Percentiles rank a stretch among this genome's conserved stretches.
Conservation (phyloP, 2,113 vertebrate species). For the Camelus bactrianus region DNA sequence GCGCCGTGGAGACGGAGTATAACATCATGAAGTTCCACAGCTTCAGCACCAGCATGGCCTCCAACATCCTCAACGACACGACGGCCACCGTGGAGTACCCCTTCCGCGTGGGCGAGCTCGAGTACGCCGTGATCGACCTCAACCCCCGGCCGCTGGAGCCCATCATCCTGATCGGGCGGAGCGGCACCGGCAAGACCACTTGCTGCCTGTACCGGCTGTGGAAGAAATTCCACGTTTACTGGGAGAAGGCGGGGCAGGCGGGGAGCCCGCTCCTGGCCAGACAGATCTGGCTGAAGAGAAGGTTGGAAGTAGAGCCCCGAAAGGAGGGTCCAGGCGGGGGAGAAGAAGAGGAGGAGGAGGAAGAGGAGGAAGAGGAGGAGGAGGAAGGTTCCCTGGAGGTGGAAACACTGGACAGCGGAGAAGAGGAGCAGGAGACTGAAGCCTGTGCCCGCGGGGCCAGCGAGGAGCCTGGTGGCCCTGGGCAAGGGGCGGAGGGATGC, state of each 20-base stretch:
- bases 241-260: slow-evolving; percentile 86
- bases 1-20: slow-evolving; percentile 88
- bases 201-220: slow-evolving; percentile 91
- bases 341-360: slow-evolving; percentile 57
- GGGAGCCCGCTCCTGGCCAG: slow-evolving; percentile 85
- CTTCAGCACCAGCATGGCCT: slow-evolving; percentile 91
- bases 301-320: slow-evolving; percentile 48
- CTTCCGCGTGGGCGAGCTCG: slow-evolving; percentile 90
- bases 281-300: slow-evolving; percentile 83
- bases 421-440: slow-evolving; percentile 56
- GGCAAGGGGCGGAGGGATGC: rapidly evolving
- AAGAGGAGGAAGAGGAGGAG: slow-evolving; percentile 56
- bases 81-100: slow-evolving; percentile 89
- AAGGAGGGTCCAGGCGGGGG: slow-evolving; percentile 38
- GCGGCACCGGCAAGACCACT: slow-evolving; percentile 91
- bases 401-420: slow-evolving; percentile 51
- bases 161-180: slow-evolving; percentile 91
- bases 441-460: not conserved
- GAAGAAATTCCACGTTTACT: slow-evolving; percentile 89
- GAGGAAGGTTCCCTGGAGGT: slow-evolving; percentile 15
- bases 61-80: slow-evolving; percentile 89
- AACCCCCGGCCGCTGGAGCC: slow-evolving; percentile 89
- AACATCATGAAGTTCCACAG: slow-evolving; percentile 93
- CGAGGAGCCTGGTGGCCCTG: not conserved
- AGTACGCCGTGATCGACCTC: slow-evolving; percentile 89